Base-by-base conservation (phyloP, 2,113 vertebrate genomes). In the Neofelis nebulosa region DNA sequence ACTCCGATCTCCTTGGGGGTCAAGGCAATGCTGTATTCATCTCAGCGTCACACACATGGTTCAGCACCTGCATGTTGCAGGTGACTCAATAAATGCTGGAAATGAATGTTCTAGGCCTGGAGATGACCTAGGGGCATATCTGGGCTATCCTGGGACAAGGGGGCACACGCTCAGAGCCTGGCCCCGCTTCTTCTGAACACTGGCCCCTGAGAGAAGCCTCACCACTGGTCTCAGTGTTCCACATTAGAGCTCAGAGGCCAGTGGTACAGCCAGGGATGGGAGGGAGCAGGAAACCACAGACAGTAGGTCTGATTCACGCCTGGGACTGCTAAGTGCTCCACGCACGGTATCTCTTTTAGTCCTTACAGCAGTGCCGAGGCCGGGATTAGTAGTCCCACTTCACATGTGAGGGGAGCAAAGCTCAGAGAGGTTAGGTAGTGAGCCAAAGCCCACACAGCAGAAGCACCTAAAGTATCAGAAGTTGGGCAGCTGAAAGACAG, bases 361-460 rank as follows among this genome's bases (percentile, higher is more conserved):
- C 65, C 61, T 85, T 9, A 12, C n/a, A 25, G 38, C 41, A 57
- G 69, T 68, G 85, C 76, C 13, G 15, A 69, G 48, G 29, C 1
- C 2, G 38, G 57, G 25, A 38, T 94, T 9, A 65, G 27, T 25
- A 69, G 63, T 69, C 41, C 86, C 68, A 55, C 45, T 80, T 68
- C 95, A 87, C 81, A 81, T 82, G 68, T 31, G 48, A 95, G 52
- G 86, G 38, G 68, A 36, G 78, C 2, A 0, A 81, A 82, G 95
- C 33, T 86, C 89, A 79, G 29, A 71, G 48, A 95, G 29, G 18
- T 57, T 36, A 78, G 78, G 63, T n/a, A 33, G 55, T 23, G 19
- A 95, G 89, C 68, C 95, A 83, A 57, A 89, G 86, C 25, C n/a
- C 81, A 65, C 89, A 87, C 18, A 94, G 66, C 92, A 78, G 38